These are phyloP conservation scores for Lasioglossum figueresi DNA, from an alignment of 2,888 invertebrate genomes.

Conservation along the genomic window DNA sequence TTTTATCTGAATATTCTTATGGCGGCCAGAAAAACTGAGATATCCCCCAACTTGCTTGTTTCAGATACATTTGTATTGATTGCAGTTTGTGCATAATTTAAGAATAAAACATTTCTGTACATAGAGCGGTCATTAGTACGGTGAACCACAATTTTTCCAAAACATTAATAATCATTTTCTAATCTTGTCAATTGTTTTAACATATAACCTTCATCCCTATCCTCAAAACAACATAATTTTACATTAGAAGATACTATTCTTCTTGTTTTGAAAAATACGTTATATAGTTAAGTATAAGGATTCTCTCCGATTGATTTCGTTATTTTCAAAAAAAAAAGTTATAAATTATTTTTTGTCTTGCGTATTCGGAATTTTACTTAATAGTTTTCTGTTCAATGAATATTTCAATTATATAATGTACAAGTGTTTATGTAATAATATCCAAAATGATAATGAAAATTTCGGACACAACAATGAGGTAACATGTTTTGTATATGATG, in stretches of 20 bases:
- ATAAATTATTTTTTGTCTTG: background rate
- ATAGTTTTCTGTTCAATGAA: background rate
- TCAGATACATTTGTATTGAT: constrained; percentile 85
- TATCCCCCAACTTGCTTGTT: constrained; percentile 85
- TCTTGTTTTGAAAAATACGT: background rate
- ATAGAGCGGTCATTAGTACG: constrained; percentile 77
- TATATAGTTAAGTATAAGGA: background rate
- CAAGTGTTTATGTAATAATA: background rate
- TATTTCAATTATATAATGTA: background rate
- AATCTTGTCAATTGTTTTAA: constrained; percentile 56
- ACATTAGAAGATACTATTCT: background rate
- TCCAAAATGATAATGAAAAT: background rate
- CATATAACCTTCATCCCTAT: constrained; percentile 45
- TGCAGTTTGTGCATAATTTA: constrained; percentile 85
- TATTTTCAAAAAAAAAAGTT: background rate
- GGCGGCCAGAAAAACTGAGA: constrained; percentile 84
- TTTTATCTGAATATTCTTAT: constrained; percentile 81
- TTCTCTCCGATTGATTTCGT: background rate
- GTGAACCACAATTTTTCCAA: constrained; percentile 61
- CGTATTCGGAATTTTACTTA: background rate
- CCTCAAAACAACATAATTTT: constrained; percentile 18
- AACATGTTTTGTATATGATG: background rate
- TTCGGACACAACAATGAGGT: background rate
- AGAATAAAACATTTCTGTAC: constrained; percentile 85
- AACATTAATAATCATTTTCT: constrained; percentile 61